These are phyloP conservation scores for Epinephelus malabaricus DNA, from an alignment of 2,797 vertebrate species.

Conservation along the genomic window DNA sequence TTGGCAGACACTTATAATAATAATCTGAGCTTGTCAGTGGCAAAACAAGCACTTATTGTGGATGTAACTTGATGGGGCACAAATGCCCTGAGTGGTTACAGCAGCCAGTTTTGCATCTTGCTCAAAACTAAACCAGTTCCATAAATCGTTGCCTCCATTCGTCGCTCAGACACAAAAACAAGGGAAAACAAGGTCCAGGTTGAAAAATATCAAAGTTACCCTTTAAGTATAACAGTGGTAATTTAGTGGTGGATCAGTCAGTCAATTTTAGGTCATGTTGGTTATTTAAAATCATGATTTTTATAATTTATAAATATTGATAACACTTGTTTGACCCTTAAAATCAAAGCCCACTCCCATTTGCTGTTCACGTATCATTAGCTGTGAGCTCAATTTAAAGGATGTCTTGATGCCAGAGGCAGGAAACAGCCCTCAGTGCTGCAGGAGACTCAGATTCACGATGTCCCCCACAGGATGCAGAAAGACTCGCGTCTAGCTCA, in stretches of 20 bases:
- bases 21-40: too few species aligned
- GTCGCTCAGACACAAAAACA: too few species aligned
- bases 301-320: neutral
- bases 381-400: neutral
- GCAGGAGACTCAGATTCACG: slow-evolving; percentile 17
- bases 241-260: neutral
- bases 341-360: neutral
- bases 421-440: neutral
- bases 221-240: neutral
- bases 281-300: too few species aligned
- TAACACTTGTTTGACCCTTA: neutral
- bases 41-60: too few species aligned
- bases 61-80: too few species aligned
- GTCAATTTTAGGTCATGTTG: neutral
- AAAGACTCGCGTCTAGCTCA: slow-evolving; percentile 87
- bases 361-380: neutral
- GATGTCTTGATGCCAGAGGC: neutral
- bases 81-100: too few species aligned
- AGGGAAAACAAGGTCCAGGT: too few species aligned
- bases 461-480: slow-evolving; percentile 85
- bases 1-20: too few species aligned
- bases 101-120: too few species aligned
- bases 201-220: too few species aligned
- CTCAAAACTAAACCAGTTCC: too few species aligned
- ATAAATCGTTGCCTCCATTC: too few species aligned